These are phyloP conservation scores for Percopsis transmontana DNA, from an alignment of 2,113 vertebrate species.

Conservation along the genomic window DNA sequence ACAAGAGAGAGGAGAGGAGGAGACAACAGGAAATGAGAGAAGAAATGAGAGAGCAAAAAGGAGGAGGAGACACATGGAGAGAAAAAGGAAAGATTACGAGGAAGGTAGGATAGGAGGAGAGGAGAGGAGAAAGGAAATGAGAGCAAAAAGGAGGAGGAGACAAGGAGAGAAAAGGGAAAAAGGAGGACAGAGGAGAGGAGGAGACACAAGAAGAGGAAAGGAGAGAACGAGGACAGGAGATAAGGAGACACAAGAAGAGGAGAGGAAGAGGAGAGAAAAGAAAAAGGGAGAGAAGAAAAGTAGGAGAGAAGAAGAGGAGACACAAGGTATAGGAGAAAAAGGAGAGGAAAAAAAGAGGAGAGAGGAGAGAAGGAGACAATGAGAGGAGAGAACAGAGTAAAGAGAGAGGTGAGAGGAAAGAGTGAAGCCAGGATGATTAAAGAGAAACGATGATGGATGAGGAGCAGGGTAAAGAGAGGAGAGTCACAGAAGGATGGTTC, in stretches of 20 bases:
- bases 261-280: background rate
- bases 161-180: background rate
- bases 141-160: background rate
- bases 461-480: slow-evolving; percentile 18
- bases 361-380: background rate
- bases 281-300: background rate
- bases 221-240: background rate
- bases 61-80: background rate
- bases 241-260: background rate
- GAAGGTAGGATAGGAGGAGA: background rate
- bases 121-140: background rate
- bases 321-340: no score
- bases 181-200: background rate
- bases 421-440: background rate
- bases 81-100: slow-evolving; percentile 11
- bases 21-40: slow-evolving; percentile 5
- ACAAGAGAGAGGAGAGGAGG: slow-evolving; percentile 3
- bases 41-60: no score
- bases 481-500: slow-evolving; percentile 58
- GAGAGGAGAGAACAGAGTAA: background rate
- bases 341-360: background rate
- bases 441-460: slow-evolving; percentile 8
- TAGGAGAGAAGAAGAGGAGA: background rate
- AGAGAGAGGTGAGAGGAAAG: background rate
- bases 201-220: background rate